Conservation (phyloP, 2,797 vertebrate species). For the Fundulus diaphanus region DNA sequence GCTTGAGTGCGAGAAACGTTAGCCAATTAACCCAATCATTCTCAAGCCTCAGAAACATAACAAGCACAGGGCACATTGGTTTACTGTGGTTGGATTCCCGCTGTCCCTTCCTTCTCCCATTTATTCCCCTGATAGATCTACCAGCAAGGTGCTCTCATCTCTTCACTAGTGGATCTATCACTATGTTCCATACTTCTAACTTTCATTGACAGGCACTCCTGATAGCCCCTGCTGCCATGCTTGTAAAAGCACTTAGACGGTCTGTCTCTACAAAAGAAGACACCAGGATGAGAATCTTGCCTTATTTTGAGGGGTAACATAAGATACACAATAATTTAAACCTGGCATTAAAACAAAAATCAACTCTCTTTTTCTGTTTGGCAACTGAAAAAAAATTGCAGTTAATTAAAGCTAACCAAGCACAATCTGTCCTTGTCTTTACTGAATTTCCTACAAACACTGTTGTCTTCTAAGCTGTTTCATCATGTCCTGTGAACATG, state of each 20-base stretch:
- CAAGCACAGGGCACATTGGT: slow-evolving; percentile 71
- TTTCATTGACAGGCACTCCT: slow-evolving; percentile 37
- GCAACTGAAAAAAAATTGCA: slow-evolving; percentile 21
- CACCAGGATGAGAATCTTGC: slow-evolving; percentile 29
- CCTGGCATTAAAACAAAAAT: slow-evolving; percentile 1
- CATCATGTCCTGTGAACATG: slow-evolving; percentile 5
- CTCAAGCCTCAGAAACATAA: slow-evolving; percentile 64
- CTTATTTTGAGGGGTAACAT: slow-evolving; percentile 26
- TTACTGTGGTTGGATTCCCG: slow-evolving; percentile 67
- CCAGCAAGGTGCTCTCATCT: neutral
- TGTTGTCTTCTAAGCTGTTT: slow-evolving; percentile 19
- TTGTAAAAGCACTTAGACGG: slow-evolving; percentile 40
- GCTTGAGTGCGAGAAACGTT: slow-evolving; percentile 67
- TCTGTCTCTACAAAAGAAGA: slow-evolving; percentile 36
- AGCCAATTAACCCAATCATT: slow-evolving; percentile 79
- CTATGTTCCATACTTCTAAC: slow-evolving; percentile 24
- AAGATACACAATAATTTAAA: neutral
- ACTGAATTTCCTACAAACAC: slow-evolving; percentile 13
- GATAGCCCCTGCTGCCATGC: slow-evolving; percentile 36
- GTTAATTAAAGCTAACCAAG: slow-evolving; percentile 21
- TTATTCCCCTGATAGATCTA: neutral
- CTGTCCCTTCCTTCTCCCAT: slow-evolving; percentile 37
- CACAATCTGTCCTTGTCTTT: slow-evolving; percentile 37
- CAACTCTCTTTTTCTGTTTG: slow-evolving; percentile 31
- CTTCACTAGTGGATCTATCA: slow-evolving; percentile 29